A percentile compares a stretch with the other conserved stretches of the same genome.
Conservation (phyloP, 1,140 invertebrate genomes). For the Trichomalopsis sarcophagae region DNA sequence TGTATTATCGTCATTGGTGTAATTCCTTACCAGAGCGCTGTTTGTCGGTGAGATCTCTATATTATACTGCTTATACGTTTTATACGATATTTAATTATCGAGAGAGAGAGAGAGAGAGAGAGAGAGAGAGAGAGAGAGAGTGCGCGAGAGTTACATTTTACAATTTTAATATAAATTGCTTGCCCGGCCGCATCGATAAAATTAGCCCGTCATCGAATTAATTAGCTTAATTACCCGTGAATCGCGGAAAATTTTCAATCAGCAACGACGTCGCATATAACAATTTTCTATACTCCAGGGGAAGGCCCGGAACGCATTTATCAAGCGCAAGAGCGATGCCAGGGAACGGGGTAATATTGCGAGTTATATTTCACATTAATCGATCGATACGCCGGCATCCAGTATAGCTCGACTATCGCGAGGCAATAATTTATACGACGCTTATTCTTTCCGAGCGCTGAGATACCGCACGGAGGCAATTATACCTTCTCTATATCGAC, state of each 20-base stretch:
- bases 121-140: too few species aligned
- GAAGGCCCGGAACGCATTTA: slow-evolving; percentile 32
- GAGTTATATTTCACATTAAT: slow-evolving; percentile 57
- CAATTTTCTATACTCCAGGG: neutral
- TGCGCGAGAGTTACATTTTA: neutral
- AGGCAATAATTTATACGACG: slow-evolving; percentile 43
- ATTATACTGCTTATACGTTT: too few species aligned
- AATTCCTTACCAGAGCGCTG: neutral
- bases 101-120: too few species aligned
- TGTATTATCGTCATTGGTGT: neutral
- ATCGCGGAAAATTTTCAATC: neutral
- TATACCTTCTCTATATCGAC: slow-evolving; percentile 10
- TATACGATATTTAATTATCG: neutral
- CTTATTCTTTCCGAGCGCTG: slow-evolving; percentile 22
- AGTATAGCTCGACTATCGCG: slow-evolving; percentile 29
- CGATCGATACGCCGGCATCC: slow-evolving; percentile 41
- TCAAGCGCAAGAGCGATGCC: neutral
- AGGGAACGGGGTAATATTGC: slow-evolving; percentile 47
- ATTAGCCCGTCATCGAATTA: neutral
- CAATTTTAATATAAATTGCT: neutral
- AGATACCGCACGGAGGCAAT: slow-evolving; percentile 14
- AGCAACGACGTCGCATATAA: neutral
- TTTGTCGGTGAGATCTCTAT: neutral
- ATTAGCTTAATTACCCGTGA: neutral
- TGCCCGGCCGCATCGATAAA: neutral